These are phyloP conservation scores for Botia kubotai DNA, from an alignment of 2,797 vertebrate genomes.

Conservation along the genomic window DNA sequence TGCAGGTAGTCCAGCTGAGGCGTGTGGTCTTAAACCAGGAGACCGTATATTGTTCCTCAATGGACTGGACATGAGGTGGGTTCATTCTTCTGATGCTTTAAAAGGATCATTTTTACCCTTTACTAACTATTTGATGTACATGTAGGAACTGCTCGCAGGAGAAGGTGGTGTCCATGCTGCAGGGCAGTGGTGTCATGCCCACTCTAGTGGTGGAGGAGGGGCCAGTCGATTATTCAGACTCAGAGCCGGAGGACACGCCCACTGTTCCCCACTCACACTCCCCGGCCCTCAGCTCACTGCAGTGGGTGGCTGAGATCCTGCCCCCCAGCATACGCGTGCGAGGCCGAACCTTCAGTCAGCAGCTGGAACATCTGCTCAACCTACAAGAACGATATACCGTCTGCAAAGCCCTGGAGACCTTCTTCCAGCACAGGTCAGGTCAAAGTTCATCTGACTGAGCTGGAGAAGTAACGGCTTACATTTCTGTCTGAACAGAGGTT, in stretches of 20 bases:
- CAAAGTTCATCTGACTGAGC: conserved; percentile 11
- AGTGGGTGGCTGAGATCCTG: conserved; percentile 97
- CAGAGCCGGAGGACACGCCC: conserved; percentile 83
- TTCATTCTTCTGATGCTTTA: conserved; percentile 7
- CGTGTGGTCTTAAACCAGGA: conserved; percentile 90
- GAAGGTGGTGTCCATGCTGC: conserved; percentile 99
- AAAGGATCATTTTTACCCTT: too few relatives aligned
- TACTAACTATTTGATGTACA: conserved; percentile 9
- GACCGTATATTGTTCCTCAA: conserved; percentile 97
- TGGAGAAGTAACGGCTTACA: neutral
- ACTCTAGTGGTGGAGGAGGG: conserved; percentile 95
- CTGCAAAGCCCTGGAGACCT: conserved; percentile 94
- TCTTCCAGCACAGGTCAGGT: conserved; percentile 95
- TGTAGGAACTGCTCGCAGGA: conserved; percentile 95
- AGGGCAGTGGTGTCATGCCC: conserved; percentile 96
- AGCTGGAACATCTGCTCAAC: conserved; percentile 95
- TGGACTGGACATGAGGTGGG: conserved; percentile 96
- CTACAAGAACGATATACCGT: conserved; percentile 89
- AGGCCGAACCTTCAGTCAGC: conserved; percentile 94
- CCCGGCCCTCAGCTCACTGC: conserved; percentile 92
- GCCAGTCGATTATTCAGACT: conserved; percentile 84
- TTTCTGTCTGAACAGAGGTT: too few relatives aligned
- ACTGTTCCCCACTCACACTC: conserved; percentile 74
- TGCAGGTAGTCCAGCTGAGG: conserved; percentile 93
- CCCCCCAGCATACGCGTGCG: conserved; percentile 96